Percentiles rank a stretch among this genome's conserved stretches.
Conservation (phyloP, 2,113 vertebrate genomes). For the Blennius ocellaris region DNA sequence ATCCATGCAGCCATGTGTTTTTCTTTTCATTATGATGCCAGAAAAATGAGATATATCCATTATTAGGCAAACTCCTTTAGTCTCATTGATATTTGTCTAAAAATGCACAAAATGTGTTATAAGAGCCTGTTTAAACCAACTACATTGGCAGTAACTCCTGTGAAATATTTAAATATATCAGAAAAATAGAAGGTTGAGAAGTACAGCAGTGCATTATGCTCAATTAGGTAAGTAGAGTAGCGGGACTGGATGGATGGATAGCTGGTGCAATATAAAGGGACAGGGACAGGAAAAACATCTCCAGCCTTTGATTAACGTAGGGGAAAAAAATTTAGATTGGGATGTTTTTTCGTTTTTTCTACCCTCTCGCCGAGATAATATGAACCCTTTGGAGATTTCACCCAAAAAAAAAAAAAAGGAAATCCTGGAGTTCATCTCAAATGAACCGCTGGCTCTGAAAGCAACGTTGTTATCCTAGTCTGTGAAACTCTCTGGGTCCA, state of each 20-base stretch:
- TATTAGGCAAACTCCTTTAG: not conserved
- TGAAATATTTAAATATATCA: conserved; percentile 33
- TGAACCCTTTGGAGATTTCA: conserved; percentile 60
- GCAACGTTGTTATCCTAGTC: conserved; percentile 70
- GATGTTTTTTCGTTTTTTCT: conserved; percentile 38
- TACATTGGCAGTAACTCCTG: conserved; percentile 26
- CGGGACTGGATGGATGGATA: conserved; percentile 23
- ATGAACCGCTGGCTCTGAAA: conserved; percentile 77
- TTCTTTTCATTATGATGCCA: not conserved
- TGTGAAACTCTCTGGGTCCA: conserved; percentile 76
- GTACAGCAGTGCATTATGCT: conserved; percentile 22
- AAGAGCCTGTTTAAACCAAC: conserved; percentile 15
- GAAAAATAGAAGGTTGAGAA: conserved; percentile 36
- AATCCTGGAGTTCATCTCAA: conserved; percentile 69
- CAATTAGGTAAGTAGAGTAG: conserved; percentile 45
- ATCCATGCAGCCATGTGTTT: not conserved
- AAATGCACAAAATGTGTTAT: not conserved
- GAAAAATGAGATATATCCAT: not conserved
- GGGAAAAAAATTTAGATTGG: conserved; percentile 64
- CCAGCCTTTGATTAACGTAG: conserved; percentile 60
- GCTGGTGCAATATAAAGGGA: conserved; percentile 37
- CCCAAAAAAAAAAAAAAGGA: conserved; percentile 34
- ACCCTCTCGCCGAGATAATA: conserved; percentile 62
- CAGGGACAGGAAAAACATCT: conserved; percentile 54
- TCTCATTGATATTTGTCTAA: conserved; percentile 17